phyloP scores from a whole-genome alignment of 2,113 vertebrate species.

The Colius striatus region DNA sequence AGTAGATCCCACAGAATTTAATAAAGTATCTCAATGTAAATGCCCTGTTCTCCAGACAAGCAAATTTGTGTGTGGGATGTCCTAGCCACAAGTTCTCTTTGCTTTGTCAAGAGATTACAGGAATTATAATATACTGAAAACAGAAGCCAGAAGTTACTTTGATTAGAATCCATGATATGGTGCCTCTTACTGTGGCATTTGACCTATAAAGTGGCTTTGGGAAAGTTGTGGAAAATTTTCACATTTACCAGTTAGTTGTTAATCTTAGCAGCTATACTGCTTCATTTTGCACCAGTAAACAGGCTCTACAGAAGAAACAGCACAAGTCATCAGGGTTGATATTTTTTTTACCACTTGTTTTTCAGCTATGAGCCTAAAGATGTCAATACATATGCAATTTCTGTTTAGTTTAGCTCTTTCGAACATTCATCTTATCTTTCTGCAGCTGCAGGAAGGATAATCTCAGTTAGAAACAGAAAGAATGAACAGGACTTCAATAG shows the following conservation, averaged over 20 bases:
- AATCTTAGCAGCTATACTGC: background rate
- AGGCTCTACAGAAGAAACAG: background rate
- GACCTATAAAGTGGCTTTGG: background rate
- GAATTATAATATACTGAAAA: background rate
- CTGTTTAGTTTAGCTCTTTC: background rate
- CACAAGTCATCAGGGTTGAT: background rate
- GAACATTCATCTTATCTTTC: background rate
- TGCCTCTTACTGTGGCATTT: background rate
- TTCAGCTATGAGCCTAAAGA: background rate
- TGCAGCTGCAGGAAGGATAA: background rate
- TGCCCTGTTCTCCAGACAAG: background rate
- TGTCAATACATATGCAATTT: background rate
- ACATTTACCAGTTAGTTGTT: background rate
- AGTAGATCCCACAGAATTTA: background rate
- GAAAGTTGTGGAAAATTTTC: background rate
- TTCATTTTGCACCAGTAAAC: background rate
- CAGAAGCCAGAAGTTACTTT: background rate
- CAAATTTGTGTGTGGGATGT: accelerated
- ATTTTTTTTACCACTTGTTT: background rate
- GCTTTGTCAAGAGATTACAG: background rate
- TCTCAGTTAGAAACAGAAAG: background rate
- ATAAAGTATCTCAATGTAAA: background rate
- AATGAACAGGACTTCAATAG: background rate
- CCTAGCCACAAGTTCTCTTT: background rate
- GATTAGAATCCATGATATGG: background rate